Evolutionary conservation across 2,888 invertebrate genomes (phyloP).

Genomic region (Ophioninae sp.): DNA sequence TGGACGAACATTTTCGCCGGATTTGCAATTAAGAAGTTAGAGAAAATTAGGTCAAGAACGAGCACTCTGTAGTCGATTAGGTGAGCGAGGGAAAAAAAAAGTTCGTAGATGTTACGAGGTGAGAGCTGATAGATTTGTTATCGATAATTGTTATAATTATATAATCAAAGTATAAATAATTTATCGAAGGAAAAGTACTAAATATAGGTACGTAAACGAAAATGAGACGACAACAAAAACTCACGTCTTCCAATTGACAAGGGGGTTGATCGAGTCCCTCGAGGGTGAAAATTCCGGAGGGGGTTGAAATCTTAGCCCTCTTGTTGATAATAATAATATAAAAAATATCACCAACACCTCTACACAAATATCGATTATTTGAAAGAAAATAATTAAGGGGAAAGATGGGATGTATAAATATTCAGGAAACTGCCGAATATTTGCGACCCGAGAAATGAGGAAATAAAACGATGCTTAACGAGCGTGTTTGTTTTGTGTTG

Average conservation of each 20-base stretch:
- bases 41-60: conserved; percentile 10
- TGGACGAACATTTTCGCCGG: conserved; percentile 3
- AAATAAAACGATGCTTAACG: conserved; percentile 60
- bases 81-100: conserved; percentile 52
- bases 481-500: conserved; percentile 69
- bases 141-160: conserved; percentile 68
- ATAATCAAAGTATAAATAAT: conserved; percentile 69
- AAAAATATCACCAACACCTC: conserved; percentile 6
- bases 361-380: not conserved
- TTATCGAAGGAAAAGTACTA: conserved; percentile 55
- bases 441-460: not conserved
- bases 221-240: conserved; percentile 74
- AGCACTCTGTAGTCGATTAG: not conserved
- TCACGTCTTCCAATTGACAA: conserved; percentile 76
- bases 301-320: conserved; percentile 18
- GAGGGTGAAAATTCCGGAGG: conserved; percentile 6
- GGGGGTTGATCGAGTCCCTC: conserved; percentile 60
- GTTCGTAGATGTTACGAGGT: conserved; percentile 62
- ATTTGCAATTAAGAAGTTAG: conserved; percentile 8
- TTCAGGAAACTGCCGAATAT: conserved; percentile 23
- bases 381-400: not conserved
- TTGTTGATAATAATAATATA: conserved; percentile 29
- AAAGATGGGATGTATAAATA: conserved; percentile 19
- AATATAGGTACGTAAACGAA: conserved; percentile 46
- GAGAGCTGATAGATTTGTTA: conserved; percentile 68